Percentiles rank a stretch among this genome's conserved stretches.
phyloP scores from a whole-genome alignment of 2,797 vertebrate genomes.

The Zenarchopterus dispar region DNA sequence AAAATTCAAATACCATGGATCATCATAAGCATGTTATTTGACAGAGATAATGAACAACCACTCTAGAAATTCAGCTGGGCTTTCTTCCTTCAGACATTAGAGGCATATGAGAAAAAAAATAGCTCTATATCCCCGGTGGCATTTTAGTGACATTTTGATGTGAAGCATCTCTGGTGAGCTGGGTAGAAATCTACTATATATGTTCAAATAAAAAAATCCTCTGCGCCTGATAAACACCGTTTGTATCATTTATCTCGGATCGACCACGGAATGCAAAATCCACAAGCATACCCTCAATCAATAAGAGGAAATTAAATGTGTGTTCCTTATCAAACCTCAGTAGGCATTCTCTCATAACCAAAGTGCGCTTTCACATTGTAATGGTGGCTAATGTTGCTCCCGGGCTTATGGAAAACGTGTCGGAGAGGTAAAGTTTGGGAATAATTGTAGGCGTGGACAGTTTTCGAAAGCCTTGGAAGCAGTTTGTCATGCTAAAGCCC shows the following conservation, averaged over 20 bases:
- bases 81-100: conserved; percentile 66
- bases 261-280: conserved; percentile 59
- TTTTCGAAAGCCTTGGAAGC: conserved; percentile 46
- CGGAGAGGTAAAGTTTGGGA: conserved; percentile 34
- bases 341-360: conserved; percentile 33
- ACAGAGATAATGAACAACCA: conserved; percentile 78
- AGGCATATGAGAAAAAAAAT: conserved; percentile 61
- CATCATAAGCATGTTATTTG: conserved; percentile 57
- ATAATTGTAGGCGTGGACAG: conserved; percentile 45
- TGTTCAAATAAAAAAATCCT: conserved; percentile 58
- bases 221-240: conserved; percentile 50
- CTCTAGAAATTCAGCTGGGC: conserved; percentile 60
- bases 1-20: conserved; percentile 52
- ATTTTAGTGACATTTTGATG: conserved; percentile 87
- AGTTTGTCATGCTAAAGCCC: conserved; percentile 65
- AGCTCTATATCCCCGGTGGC: conserved; percentile 79
- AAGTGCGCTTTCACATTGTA: conserved; percentile 19
- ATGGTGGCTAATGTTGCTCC: conserved; percentile 15
- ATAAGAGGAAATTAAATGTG: conserved; percentile 64
- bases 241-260: conserved; percentile 67
- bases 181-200: conserved; percentile 69
- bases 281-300: conserved; percentile 57
- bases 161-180: conserved; percentile 72
- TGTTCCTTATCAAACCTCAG: conserved; percentile 57
- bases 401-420: conserved; percentile 17